Percentiles rank a stretch among this genome's conserved stretches.
phyloP scores from a whole-genome alignment of 2,797 vertebrate species.

The Sciaenops ocellatus region DNA sequence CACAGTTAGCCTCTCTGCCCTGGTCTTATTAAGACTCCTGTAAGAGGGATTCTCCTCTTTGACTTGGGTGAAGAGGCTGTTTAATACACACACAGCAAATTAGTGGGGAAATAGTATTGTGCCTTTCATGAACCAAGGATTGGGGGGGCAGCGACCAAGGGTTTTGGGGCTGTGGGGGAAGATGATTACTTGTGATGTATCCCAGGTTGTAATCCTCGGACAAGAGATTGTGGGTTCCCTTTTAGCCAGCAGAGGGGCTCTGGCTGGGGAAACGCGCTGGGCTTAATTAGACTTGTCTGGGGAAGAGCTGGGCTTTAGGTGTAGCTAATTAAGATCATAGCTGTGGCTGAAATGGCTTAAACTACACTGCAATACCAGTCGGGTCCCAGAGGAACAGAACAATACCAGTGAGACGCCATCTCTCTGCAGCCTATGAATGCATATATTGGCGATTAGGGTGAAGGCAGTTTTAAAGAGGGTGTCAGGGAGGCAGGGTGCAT shows the following conservation, averaged over 20 bases:
- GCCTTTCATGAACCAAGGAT: slow-evolving; percentile 75
- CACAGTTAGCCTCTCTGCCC: slow-evolving; percentile 68
- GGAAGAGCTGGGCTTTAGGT: slow-evolving; percentile 86
- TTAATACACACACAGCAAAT: slow-evolving; percentile 86
- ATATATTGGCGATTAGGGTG: slow-evolving; percentile 55
- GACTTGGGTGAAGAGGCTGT: slow-evolving; percentile 85
- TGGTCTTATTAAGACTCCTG: slow-evolving; percentile 82
- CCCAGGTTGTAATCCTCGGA: slow-evolving; percentile 88
- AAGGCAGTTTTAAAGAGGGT: slow-evolving; percentile 24
- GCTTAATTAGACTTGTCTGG: slow-evolving; percentile 88
- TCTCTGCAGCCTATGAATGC: slow-evolving; percentile 67
- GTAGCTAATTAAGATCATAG: slow-evolving; percentile 90
- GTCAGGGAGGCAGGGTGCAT: slow-evolving; percentile 24
- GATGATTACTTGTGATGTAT: slow-evolving; percentile 88
- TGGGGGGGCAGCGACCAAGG: slow-evolving; percentile 43
- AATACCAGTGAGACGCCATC: slow-evolving; percentile 69
- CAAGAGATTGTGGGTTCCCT: slow-evolving; percentile 81
- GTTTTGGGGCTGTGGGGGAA: slow-evolving; percentile 69
- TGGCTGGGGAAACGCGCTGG: slow-evolving; percentile 81
- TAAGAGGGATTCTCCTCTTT: slow-evolving; percentile 81
- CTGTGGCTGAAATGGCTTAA: slow-evolving; percentile 86
- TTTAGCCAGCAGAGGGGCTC: slow-evolving; percentile 80
- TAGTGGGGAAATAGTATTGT: slow-evolving; percentile 81
- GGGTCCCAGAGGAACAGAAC: slow-evolving; percentile 78
- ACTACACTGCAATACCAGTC: slow-evolving; percentile 81